These are phyloP conservation scores for Saccostrea echinata DNA, from an alignment of 1,140 invertebrate species.

Conservation along the genomic window DNA sequence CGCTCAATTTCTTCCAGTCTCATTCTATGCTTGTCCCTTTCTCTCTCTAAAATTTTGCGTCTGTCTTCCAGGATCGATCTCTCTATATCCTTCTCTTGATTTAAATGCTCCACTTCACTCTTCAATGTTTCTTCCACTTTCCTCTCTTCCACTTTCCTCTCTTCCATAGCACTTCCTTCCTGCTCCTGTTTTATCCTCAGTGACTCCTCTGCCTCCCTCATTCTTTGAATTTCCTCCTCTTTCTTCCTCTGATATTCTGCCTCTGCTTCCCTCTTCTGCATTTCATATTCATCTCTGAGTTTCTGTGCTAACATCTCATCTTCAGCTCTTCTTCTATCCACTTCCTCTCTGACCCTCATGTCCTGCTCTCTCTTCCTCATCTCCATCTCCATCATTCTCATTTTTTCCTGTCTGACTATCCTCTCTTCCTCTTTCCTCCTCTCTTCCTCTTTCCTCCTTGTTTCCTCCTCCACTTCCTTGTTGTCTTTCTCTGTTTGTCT, in stretches of 20 bases:
- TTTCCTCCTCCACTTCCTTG: slow-evolving; percentile 32
- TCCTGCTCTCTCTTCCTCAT: slow-evolving; percentile 8
- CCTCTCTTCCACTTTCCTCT: not conserved
- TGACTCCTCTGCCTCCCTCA: slow-evolving; percentile 50
- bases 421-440: slow-evolving; percentile 19
- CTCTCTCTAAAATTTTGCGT: slow-evolving; percentile 43
- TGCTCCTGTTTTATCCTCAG: slow-evolving; percentile 48
- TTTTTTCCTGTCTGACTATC: not conserved
- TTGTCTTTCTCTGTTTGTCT: slow-evolving; percentile 56
- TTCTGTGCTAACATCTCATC: slow-evolving; percentile 15
- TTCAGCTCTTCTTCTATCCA: not conserved
- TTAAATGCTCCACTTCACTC: not conserved
- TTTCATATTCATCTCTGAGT: not conserved
- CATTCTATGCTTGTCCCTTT: slow-evolving; percentile 44
- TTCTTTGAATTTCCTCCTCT: slow-evolving; percentile 32
- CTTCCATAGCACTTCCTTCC: not conserved
- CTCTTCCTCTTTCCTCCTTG: not conserved
- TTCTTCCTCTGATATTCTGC: slow-evolving; percentile 43
- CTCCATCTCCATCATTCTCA: not conserved
- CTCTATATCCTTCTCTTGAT: slow-evolving; percentile 15
- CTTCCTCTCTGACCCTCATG: not conserved
- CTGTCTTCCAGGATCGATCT: slow-evolving; percentile 40
- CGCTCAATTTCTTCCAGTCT: slow-evolving; percentile 48
- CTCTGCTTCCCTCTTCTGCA: slow-evolving; percentile 25
- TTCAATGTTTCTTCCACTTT: not conserved